Base-by-base conservation (phyloP, 2,888 invertebrate genomes). In the Drosophila setosimentum region DNA sequence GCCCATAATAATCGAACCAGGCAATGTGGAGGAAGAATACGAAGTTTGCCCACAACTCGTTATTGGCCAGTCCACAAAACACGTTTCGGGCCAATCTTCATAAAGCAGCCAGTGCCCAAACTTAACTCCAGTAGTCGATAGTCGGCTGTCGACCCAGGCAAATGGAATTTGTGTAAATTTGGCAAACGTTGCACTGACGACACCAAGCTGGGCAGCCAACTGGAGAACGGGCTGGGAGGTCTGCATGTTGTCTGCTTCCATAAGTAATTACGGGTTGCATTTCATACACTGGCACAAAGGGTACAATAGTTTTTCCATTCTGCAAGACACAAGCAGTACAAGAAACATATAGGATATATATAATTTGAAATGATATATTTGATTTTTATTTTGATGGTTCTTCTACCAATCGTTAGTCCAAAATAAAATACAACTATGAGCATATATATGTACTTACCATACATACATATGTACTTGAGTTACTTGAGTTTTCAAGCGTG, bases 1-100 rank as follows among this genome's bases (percentile, higher is more conserved):
- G 92, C 85, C 87, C 92, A 91, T 92, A 92, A 92, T 92, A 92
- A 91, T 87, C 80, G 91, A 83, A 82, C 86, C 59, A 54, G 50
- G 50, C 59, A 48, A 33, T 63, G 49, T 37, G 16, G 54, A 18
- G 10, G 68, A 42, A 35, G 21, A 30, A 33, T 45, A 45, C 21
- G 0, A n/a, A 63, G 65, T 73, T 73, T 51, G 63, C 50, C 51
- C 71, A 51, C 54, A 71, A 65, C 76, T 76, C 66, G 82, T 91
- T 91, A 91, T 91, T 91, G 91, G 82, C 84, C 86, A 77, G 79
- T 58, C 65, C 62, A 21, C 78, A 90, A 90, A 89, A 89, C 90
- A 89, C 86, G 89, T 91, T 91, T 82, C 83, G 68, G 68, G 55
- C 72, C 68, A 78, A 78, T 77, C 78, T 77, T 77, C 77, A 74